Percentiles rank a stretch among this genome's conserved stretches.
These are phyloP conservation scores for Melolontha melolontha DNA, from an alignment of 2,888 invertebrate species.

Conservation along the genomic window DNA sequence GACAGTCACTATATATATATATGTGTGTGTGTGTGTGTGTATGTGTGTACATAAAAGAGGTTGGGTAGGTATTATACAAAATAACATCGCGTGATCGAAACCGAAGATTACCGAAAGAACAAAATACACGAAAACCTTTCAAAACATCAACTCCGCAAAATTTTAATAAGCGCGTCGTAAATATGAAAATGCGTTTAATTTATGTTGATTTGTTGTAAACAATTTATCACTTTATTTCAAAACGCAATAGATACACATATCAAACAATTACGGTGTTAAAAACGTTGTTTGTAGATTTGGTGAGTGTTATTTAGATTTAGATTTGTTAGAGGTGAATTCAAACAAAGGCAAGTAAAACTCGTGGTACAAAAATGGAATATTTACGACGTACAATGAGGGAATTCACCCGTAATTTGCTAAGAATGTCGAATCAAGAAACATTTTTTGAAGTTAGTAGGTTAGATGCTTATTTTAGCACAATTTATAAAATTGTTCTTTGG, in stretches of 20 bases:
- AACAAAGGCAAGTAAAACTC: constrained; percentile 23
- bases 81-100: constrained; percentile 40
- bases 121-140: constrained; percentile 39
- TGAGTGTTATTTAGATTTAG: constrained; percentile 6
- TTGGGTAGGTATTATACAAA: neutral
- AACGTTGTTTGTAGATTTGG: neutral
- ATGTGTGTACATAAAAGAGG: no score
- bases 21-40: no score
- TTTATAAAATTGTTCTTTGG: constrained; percentile 61
- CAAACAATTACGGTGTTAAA: neutral
- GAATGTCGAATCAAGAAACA: constrained; percentile 20
- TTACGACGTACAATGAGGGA: constrained; percentile 24
- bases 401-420: constrained; percentile 20
- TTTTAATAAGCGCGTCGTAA: constrained; percentile 43
- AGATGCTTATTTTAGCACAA: constrained; percentile 56
- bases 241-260: constrained; percentile 34
- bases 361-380: constrained; percentile 31
- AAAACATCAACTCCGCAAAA: constrained; percentile 47
- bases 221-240: constrained; percentile 9
- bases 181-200: constrained; percentile 46
- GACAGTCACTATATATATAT: no score
- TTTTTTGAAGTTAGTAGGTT: constrained; percentile 46
- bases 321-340: constrained; percentile 1
- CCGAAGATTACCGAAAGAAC: constrained; percentile 48
- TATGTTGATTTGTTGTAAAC: constrained; percentile 41